A percentile compares a stretch with the other conserved stretches of the same genome.
These are phyloP conservation scores for Drosophila macrothrix DNA, from an alignment of 2,888 invertebrate species.

Conservation along the genomic window DNA sequence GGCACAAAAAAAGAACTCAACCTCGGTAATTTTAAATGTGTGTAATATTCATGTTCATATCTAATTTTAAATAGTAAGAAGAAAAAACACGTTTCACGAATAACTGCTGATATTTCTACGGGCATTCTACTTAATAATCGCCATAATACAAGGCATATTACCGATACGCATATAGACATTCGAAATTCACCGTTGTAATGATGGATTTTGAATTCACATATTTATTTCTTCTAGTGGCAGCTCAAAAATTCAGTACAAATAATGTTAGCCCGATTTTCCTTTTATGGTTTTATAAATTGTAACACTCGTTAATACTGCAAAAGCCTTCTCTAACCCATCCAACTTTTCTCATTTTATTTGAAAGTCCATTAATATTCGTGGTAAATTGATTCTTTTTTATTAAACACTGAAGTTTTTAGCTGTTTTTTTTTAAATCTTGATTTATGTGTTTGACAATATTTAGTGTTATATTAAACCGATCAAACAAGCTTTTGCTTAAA, in stretches of 20 bases:
- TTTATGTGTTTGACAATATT: background rate
- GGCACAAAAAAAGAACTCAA: slow-evolving; percentile 9
- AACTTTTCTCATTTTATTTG: background rate
- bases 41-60: slow-evolving; percentile 21
- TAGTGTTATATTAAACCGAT: background rate
- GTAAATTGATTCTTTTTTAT: background rate
- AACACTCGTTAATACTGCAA: background rate
- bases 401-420: background rate
- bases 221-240: slow-evolving; percentile 5
- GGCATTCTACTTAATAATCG: background rate
- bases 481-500: slow-evolving; percentile 1
- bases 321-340: background rate
- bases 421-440: background rate
- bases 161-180: background rate
- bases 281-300: background rate
- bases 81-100: slow-evolving; percentile 16
- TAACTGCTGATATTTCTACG: slow-evolving; percentile 1
- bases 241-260: slow-evolving; percentile 19
- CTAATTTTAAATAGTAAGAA: background rate
- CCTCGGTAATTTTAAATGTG: background rate
- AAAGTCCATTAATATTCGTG: background rate
- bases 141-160: background rate
- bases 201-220: background rate
- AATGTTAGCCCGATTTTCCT: background rate
- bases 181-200: background rate